These are phyloP conservation scores for Manis javanica DNA, from an alignment of 2,797 vertebrate species.

Conservation along the genomic window DNA sequence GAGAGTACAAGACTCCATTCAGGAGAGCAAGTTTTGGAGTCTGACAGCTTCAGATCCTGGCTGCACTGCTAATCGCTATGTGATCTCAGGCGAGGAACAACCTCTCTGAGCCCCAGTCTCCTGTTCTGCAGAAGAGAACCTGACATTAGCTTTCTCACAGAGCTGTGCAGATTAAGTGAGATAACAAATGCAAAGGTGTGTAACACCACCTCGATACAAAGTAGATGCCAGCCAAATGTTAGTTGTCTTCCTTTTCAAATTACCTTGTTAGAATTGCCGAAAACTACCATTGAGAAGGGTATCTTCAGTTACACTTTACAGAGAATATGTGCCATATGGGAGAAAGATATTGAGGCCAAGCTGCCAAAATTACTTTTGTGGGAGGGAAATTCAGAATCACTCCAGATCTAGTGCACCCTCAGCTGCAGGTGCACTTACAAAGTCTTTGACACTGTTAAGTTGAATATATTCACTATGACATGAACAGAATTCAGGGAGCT, in stretches of 20 bases:
- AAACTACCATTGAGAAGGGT: not conserved
- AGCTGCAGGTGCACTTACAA: constrained; percentile 36
- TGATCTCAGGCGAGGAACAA: not conserved
- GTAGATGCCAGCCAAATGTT: not conserved
- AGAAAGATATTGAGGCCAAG: constrained; percentile 59
- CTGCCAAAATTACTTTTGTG: constrained; percentile 63
- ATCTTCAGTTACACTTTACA: constrained; percentile 33
- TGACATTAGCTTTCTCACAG: not conserved
- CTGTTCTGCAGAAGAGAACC: not conserved
- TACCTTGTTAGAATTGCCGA: constrained; percentile 40
- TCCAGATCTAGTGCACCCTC: not conserved
- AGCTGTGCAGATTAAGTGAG: not conserved
- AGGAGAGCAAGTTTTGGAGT: not conserved
- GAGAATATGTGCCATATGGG: constrained; percentile 65
- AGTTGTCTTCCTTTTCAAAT: constrained; percentile 36
- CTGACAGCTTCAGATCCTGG: not conserved
- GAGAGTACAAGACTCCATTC: rapidly evolving
- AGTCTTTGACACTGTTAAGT: not conserved
- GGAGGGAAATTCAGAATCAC: not conserved
- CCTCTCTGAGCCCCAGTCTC: not conserved
- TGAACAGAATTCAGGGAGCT: not conserved
- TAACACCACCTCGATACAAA: not conserved
- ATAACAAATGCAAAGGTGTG: not conserved
- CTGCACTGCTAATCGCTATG: rapidly evolving
- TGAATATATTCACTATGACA: not conserved